A percentile compares a stretch with the other conserved stretches of the same genome.
phyloP scores from a whole-genome alignment of 2,797 vertebrate species.

The Diplodus sargus region DNA sequence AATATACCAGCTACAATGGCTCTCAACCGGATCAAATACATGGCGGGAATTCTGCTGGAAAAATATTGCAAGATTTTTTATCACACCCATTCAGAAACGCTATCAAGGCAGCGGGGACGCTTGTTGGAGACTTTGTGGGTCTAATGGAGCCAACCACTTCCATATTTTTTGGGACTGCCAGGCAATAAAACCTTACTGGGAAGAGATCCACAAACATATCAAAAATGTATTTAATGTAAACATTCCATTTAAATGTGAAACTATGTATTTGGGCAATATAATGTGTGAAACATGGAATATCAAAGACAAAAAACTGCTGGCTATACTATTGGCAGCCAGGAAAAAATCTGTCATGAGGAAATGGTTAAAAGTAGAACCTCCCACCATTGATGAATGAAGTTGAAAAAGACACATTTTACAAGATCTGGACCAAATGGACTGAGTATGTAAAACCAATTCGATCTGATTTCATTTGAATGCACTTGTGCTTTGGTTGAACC shows the following conservation, averaged over 20 bases:
- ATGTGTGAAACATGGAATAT: background rate
- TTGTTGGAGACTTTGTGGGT: background rate
- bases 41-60: background rate
- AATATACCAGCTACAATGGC: background rate
- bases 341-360: background rate
- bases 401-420: background rate
- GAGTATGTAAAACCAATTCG: background rate
- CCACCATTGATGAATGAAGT: background rate
- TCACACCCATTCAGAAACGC: background rate
- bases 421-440: slow-evolving; percentile 2
- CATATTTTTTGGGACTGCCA: too few relatives aligned
- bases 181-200: background rate
- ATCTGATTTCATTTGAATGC: background rate
- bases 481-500: background rate
- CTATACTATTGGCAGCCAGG: background rate
- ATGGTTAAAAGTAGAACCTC: background rate
- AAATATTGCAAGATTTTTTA: background rate
- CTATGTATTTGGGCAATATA: background rate
- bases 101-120: background rate
- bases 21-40: background rate
- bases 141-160: too few relatives aligned
- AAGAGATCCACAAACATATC: background rate
- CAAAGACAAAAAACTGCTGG: background rate
- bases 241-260: slow-evolving; percentile 2
- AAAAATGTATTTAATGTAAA: background rate